These are phyloP conservation scores for Aphelocoma californica DNA, from an alignment of 2,797 vertebrate genomes.

Conservation along the genomic window DNA sequence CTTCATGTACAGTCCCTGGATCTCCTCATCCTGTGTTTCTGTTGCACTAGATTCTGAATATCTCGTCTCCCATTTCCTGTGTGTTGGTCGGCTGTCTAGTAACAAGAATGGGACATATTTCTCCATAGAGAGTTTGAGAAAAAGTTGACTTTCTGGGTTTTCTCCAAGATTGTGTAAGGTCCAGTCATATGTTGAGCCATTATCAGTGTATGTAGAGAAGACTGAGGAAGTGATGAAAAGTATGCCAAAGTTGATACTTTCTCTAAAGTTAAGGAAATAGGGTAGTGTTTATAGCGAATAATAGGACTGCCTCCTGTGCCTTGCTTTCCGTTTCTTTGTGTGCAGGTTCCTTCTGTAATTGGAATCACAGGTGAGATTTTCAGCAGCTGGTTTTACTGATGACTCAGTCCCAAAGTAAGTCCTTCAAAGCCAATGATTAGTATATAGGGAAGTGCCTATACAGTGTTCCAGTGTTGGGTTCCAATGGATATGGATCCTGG, in stretches of 20 bases:
- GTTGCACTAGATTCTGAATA: neutral
- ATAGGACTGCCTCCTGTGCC: neutral
- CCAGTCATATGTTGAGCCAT: neutral
- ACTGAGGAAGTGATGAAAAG: conserved; percentile 1
- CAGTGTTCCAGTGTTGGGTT: neutral
- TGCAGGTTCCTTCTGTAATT: neutral
- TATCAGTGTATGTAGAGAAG: neutral
- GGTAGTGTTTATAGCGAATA: neutral
- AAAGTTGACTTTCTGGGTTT: conserved; percentile 11
- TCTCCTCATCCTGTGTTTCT: neutral
- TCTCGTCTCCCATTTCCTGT: neutral
- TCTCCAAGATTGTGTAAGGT: neutral
- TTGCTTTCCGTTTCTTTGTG: neutral
- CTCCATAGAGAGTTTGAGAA: neutral
- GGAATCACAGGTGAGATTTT: neutral
- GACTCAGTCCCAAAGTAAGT: neutral
- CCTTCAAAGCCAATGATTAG: neutral
- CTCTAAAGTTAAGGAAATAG: neutral
- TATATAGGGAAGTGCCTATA: neutral
- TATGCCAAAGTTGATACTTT: neutral
- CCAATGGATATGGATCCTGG: neutral
- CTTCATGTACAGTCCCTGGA: fast-evolving
- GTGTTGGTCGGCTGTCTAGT: neutral
- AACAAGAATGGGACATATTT: neutral
- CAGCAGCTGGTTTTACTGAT: neutral